A percentile compares a stretch with the other conserved stretches of the same genome.
Evolutionary conservation across 1,140 invertebrate species (phyloP).

Genomic region (Pseudobourletiella spinata): DNA sequence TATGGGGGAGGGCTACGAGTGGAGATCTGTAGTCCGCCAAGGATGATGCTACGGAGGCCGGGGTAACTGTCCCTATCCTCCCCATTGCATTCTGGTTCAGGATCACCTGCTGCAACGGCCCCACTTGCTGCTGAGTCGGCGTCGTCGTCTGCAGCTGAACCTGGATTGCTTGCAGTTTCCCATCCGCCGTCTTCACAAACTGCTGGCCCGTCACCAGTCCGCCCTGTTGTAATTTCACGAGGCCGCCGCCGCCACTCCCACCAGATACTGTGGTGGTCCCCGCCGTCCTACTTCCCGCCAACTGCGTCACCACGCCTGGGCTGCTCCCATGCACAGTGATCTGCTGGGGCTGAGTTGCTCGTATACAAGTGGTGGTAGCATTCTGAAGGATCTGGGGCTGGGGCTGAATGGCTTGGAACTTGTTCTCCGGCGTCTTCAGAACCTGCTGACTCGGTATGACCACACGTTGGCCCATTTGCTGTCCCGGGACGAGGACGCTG

Average conservation of each 20-base stretch:
- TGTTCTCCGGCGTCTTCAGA: not conserved
- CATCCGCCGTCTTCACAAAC: slow-evolving; percentile 83
- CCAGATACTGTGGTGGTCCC: not conserved
- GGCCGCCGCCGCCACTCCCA: not conserved
- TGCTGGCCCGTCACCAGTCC: slow-evolving; percentile 89
- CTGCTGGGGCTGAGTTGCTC: slow-evolving; percentile 54
- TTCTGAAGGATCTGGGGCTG: no score
- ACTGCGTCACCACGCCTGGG: not conserved
- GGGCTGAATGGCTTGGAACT: not conserved
- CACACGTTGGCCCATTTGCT: not conserved
- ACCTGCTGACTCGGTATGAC: not conserved
- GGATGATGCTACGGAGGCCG: not conserved
- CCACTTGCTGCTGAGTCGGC: slow-evolving; percentile 34
- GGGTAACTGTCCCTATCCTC: not conserved
- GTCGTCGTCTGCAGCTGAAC: slow-evolving; percentile 21
- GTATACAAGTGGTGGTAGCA: slow-evolving; percentile 43
- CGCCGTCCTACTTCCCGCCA: not conserved
- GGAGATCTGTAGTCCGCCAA: not conserved
- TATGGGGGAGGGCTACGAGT: slow-evolving; percentile 15
- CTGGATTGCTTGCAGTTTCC: slow-evolving; percentile 74
- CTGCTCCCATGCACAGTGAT: not conserved
- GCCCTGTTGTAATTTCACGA: slow-evolving; percentile 77
- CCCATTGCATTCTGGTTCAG: not conserved
- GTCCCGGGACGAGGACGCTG: not conserved
- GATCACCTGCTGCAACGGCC: not conserved